Conservation (phyloP, 2,888 invertebrate species). For the Baccha elongata region DNA sequence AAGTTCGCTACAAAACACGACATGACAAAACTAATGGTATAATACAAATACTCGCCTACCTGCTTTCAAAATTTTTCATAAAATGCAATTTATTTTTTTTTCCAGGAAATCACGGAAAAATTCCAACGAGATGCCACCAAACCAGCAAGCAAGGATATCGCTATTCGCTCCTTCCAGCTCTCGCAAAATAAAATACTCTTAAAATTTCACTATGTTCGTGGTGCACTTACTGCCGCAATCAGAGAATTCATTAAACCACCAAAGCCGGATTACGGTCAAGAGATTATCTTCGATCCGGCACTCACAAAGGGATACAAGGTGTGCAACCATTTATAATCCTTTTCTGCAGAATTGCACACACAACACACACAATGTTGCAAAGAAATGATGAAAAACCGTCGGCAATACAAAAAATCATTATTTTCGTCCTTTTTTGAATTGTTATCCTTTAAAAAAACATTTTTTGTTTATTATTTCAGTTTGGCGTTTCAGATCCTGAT, state of each 20-base stretch:
- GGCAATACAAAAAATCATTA: constrained; percentile 17
- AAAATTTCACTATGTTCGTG: constrained; percentile 80
- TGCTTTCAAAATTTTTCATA: neutral
- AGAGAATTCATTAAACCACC: constrained; percentile 88
- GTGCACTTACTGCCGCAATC: constrained; percentile 82
- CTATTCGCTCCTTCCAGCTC: constrained; percentile 86
- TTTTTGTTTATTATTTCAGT: constrained; percentile 81
- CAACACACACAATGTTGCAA: constrained; percentile 12
- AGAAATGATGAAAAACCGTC: constrained; percentile 34
- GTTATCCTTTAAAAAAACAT: constrained; percentile 15
- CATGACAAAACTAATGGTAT: constrained; percentile 29
- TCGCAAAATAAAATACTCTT: constrained; percentile 83
- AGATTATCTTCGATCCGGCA: constrained; percentile 85
- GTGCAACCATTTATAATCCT: constrained; percentile 73
- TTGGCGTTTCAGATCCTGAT: constrained; percentile 85
- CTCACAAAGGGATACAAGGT: constrained; percentile 87
- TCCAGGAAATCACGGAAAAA: constrained; percentile 85
- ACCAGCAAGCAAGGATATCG: constrained; percentile 86
- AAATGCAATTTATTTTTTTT: neutral
- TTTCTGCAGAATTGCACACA: constrained; percentile 28
- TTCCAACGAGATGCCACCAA: constrained; percentile 84
- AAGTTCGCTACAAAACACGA: constrained; percentile 57
- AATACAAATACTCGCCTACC: neutral
- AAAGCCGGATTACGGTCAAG: constrained; percentile 87
- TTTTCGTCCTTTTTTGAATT: neutral